Conservation (phyloP, 2,888 invertebrate species). For the Empis stercorea region DNA sequence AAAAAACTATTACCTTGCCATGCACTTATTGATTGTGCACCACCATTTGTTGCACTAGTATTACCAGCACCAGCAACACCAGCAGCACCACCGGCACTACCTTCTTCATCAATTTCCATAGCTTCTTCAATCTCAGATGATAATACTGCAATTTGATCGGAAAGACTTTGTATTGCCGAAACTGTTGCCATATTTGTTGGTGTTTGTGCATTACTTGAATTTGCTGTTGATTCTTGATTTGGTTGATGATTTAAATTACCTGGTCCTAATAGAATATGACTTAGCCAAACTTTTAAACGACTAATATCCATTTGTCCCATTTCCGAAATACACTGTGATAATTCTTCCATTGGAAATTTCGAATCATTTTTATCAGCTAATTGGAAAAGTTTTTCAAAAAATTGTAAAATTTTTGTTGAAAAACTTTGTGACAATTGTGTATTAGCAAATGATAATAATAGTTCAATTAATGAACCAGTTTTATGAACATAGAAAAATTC, state of each 20-base stretch:
- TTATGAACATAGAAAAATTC: constrained; percentile 59
- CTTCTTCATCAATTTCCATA: constrained; percentile 38
- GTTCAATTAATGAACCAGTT: constrained; percentile 57
- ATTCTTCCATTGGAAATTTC: constrained; percentile 48
- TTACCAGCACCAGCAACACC: constrained; percentile 14
- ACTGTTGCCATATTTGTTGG: constrained; percentile 39
- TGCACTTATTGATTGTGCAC: constrained; percentile 22
- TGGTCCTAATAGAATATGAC: constrained; percentile 51
- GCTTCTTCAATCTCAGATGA: constrained; percentile 25
- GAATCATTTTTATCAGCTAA: constrained; percentile 47
- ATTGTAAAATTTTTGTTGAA: constrained; percentile 64
- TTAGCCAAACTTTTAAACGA: constrained; percentile 50
- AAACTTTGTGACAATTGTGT: constrained; percentile 57
- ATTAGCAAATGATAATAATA: constrained; percentile 68
- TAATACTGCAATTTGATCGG: constrained; percentile 29
- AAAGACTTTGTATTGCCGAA: constrained; percentile 34
- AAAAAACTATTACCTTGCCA: constrained; percentile 36
- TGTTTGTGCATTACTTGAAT: constrained; percentile 40
- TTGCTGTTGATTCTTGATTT: constrained; percentile 33
- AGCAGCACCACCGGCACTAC: constrained; percentile 29
- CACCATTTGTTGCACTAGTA: constrained; percentile 13
- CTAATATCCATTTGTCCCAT: constrained; percentile 50
- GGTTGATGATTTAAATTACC: constrained; percentile 23
- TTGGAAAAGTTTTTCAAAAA: constrained; percentile 62
- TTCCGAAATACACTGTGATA: constrained; percentile 54